Evolutionary conservation across 2,797 vertebrate species (phyloP), one percentile per base, ranked within the genome.

Genomic region (Atherinosoma microstoma): DNA sequence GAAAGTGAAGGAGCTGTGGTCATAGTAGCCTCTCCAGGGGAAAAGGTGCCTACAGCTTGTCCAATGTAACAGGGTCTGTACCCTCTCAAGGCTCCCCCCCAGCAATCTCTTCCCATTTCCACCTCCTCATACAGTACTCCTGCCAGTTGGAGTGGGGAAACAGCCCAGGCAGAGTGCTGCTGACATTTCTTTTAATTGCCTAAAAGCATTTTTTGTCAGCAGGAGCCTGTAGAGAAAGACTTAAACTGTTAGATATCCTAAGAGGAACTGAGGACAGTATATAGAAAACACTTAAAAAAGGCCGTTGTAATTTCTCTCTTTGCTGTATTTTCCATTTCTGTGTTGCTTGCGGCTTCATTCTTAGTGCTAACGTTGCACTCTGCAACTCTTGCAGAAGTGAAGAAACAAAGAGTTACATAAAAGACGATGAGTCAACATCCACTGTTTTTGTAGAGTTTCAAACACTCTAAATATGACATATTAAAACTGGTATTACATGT

Each of bases 161-260:
- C 59, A 38, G 67, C 82, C 42, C 0, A 16, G 27, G 22, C 22
- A 80, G 70, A 76, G 85, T 64, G 78, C 76, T 91, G 88, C 79
- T 91, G 83, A 89, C 88, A 90, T 90, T 91, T 91, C 81, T 70
- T 75, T 49, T 91, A 91, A 92, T 83, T 87, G 86, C 84, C 83
- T 85, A 64, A 71, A 80, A 91, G 75, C 69, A 58, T 75, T 87
- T 87, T 71, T 63, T 64, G 61, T 83, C 61, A 85, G 70, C 70
- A 35, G 78, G 74, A 80, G 78, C 72, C 69, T 65, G 49, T 53
- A 67, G 42, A 64, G 66, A 51, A 75, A 64, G 53, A 45, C 57
- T 56, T 69, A 29, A 64, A 27, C 40, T 73, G 62, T 58, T 64
- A 58, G 68, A 47, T 3, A 63, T 29, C 0, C 30, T 58, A 32